A percentile compares a stretch with the other conserved stretches of the same genome.
Evolutionary conservation across 1,140 invertebrate genomes (phyloP).

Genomic region (Parapsyche elsis): DNA sequence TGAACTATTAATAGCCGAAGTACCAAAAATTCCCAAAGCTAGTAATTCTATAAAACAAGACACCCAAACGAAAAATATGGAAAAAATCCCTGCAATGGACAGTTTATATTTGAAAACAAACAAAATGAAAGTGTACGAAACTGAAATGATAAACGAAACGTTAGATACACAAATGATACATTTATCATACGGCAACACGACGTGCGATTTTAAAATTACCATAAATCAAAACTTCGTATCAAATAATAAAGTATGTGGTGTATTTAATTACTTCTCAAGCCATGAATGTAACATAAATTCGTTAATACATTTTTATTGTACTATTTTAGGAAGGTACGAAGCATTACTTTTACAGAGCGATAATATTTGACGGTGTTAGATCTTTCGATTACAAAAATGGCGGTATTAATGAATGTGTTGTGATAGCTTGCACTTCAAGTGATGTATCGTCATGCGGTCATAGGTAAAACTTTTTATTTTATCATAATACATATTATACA

Average conservation of each 20-base stretch:
- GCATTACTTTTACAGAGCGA: slow-evolving; percentile 47
- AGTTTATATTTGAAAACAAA: slow-evolving; percentile 34
- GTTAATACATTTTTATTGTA: slow-evolving; percentile 4
- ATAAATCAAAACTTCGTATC: slow-evolving; percentile 37
- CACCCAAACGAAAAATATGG: not conserved
- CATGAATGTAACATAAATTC: not conserved
- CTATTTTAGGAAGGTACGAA: slow-evolving; percentile 23
- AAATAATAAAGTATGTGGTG: not conserved
- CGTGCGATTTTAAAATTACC: slow-evolving; percentile 40
- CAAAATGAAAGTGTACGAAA: slow-evolving; percentile 38
- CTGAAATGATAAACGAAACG: slow-evolving; percentile 4
- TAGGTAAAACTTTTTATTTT: slow-evolving; percentile 37
- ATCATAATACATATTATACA: not conserved
- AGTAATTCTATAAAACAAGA: not conserved
- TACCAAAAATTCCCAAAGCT: slow-evolving; percentile 62
- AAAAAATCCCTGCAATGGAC: slow-evolving; percentile 27
- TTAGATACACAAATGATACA: slow-evolving; percentile 28
- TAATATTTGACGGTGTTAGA: slow-evolving; percentile 49
- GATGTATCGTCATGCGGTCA: slow-evolving; percentile 40
- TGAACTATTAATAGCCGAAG: slow-evolving; percentile 64
- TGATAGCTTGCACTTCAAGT: slow-evolving; percentile 49
- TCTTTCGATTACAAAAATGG: slow-evolving; percentile 35
- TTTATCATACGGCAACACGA: slow-evolving; percentile 30
- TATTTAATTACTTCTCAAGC: not conserved
- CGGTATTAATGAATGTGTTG: slow-evolving; percentile 45